Evolutionary conservation across 2,888 invertebrate species (phyloP).

Genomic region (Nemurella pictetii): DNA sequence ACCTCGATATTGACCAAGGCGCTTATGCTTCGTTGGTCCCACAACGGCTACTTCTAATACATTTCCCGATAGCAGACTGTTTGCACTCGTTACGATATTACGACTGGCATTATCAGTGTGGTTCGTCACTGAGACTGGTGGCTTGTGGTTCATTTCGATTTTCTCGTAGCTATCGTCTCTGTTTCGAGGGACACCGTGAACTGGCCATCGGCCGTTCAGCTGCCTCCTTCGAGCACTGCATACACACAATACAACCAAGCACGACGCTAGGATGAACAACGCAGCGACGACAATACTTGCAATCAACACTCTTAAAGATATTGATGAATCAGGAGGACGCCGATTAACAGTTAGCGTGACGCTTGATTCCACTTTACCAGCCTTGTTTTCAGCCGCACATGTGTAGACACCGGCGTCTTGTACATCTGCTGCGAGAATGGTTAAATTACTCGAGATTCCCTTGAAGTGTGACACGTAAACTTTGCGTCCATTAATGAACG

Average conservation of each 20-base stretch:
- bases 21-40: constrained; percentile 28
- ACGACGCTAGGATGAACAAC: constrained; percentile 66
- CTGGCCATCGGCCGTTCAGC: constrained; percentile 58
- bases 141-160: constrained; percentile 71
- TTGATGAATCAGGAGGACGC: constrained; percentile 50
- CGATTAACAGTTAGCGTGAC: constrained; percentile 68
- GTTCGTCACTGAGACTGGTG: constrained; percentile 51
- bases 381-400: constrained; percentile 79
- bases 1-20: constrained; percentile 63
- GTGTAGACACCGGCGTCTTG: constrained; percentile 77
- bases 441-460: constrained; percentile 71
- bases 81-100: background rate
- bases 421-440: constrained; percentile 70
- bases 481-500: constrained; percentile 30
- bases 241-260: constrained; percentile 68
- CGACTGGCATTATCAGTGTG: constrained; percentile 42
- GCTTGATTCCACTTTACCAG: constrained; percentile 74
- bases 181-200: constrained; percentile 49
- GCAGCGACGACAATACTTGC: constrained; percentile 72
- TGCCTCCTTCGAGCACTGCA: constrained; percentile 63
- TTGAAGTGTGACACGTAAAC: constrained; percentile 64
- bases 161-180: constrained; percentile 73
- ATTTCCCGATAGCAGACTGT: constrained; percentile 27
- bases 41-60: constrained; percentile 40
- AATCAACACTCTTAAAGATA: constrained; percentile 64